Base-by-base conservation (phyloP, 1,140 invertebrate species). In the Bilobella aurantiaca region DNA sequence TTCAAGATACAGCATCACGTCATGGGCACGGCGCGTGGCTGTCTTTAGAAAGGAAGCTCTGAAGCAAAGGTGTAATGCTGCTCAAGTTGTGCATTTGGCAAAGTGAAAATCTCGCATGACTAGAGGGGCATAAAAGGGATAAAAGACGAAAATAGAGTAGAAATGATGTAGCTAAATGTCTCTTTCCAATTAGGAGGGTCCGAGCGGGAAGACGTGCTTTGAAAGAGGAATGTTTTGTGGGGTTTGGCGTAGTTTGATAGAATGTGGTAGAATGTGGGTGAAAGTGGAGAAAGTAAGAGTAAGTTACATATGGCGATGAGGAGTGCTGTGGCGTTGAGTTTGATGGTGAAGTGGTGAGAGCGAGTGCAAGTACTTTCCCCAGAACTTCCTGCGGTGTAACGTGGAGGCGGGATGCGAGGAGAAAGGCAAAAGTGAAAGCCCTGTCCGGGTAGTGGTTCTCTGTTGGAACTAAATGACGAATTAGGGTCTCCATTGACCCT, bases 301-400 rank as follows among this genome's bases (percentile, higher is more conserved):
- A 47, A 14, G 18, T 8, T 53, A 23, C 16, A 32, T n/a, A 12
- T 25, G 34, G 31, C 21, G 42, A 61, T 34, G 25, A 21, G 5
- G 18, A 25, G 3, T 31, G 60, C 2, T 5, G 14, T 66, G 29
- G 56, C 23, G 63, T 18, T 23, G 34, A 31, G 21, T 58, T 31
- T 53, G 67, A 57, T 58, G 8, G 61, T 28, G 59, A 42, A 56
- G 29, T 53, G 31, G 64, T 34, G 25, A 66, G 58, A 57, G 53
- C 60, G 47, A 90, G 82, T 71, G 86, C 84, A 69, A 87, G 88
- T 8, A 95, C 85, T 77, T 88, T 86, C 62, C 86, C 85, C 29
- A 96, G 81, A 56, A 96, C 81, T 75, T 94, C 91, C 78, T 95
- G 88, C 0, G 93, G 93, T 73, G 91, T 89, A 73, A 96, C 86